Percentiles rank a stretch among this genome's conserved stretches.
Conservation (phyloP, 2,113 vertebrate species). For the Trematomus loennbergii region DNA sequence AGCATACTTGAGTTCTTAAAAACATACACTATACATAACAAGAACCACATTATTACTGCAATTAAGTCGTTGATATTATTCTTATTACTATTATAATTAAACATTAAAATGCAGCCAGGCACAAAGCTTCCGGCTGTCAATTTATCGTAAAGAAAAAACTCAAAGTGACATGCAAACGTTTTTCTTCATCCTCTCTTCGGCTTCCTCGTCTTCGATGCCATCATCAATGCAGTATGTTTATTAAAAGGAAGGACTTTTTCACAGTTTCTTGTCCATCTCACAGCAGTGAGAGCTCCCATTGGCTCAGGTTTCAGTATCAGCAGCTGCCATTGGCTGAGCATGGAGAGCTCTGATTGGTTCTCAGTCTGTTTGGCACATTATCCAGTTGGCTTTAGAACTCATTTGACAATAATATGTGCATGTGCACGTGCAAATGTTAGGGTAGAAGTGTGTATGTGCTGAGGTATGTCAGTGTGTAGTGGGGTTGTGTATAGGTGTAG, state of each 20-base stretch:
- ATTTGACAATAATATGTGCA: constrained; percentile 34
- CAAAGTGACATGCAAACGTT: constrained; percentile 72
- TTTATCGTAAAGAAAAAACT: constrained; percentile 56
- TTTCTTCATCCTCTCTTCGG: constrained; percentile 11
- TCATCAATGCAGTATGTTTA: constrained; percentile 51
- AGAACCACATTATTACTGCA: constrained; percentile 70
- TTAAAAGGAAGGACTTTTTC: constrained; percentile 43
- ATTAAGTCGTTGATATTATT: constrained; percentile 69
- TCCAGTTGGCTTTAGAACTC: constrained; percentile 57
- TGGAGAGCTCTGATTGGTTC: constrained; percentile 51
- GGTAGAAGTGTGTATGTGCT: constrained; percentile 3
- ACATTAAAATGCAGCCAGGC: constrained; percentile 67
- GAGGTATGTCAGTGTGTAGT: constrained; percentile 8
- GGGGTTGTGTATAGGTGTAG: background rate
- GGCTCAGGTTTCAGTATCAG: constrained; percentile 72
- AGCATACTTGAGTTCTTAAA: constrained; percentile 58
- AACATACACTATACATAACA: constrained; percentile 72
- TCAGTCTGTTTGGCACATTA: constrained; percentile 69
- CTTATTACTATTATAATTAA: constrained; percentile 66
- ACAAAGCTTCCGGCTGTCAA: constrained; percentile 59
- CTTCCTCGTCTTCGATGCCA: background rate
- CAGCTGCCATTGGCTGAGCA: constrained; percentile 63
- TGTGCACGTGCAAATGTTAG: constrained; percentile 27
- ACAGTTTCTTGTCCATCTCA: constrained; percentile 55
- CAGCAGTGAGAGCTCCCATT: constrained; percentile 42